These are phyloP conservation scores for Chloroclysta siterata DNA, from an alignment of 2,888 invertebrate genomes.

Conservation along the genomic window DNA sequence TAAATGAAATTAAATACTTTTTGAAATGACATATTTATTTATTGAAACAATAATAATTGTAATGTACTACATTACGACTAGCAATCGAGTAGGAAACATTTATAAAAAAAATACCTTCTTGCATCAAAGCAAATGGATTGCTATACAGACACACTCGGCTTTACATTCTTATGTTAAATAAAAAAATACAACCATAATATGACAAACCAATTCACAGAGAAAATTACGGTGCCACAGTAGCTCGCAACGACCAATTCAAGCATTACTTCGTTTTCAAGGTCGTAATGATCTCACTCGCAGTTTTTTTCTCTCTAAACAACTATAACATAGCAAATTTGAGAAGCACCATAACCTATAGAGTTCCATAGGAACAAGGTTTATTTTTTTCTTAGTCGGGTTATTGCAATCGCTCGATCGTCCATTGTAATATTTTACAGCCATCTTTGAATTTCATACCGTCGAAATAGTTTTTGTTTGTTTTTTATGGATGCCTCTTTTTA, in stretches of 20 bases:
- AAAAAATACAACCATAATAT: conserved; percentile 9
- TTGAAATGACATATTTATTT: too few species aligned
- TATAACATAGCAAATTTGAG: conserved; percentile 63
- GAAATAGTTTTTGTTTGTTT: conserved; percentile 54
- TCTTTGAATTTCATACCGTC: conserved; percentile 69
- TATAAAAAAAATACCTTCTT: too few species aligned
- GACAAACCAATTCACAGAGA: conserved; percentile 26
- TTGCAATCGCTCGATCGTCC: conserved; percentile 48
- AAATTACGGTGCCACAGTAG: conserved; percentile 28
- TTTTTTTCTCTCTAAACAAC: conserved; percentile 63
- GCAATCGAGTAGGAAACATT: too few species aligned
- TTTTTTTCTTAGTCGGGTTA: conserved; percentile 48
- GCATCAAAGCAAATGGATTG: too few species aligned
- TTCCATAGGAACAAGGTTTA: conserved; percentile 45
- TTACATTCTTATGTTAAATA: neutral
- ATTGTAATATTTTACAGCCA: conserved; percentile 54
- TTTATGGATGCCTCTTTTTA: conserved; percentile 58
- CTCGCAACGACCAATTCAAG: conserved; percentile 65
- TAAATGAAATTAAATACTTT: too few species aligned
- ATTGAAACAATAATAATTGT: too few species aligned
- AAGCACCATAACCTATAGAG: conserved; percentile 47
- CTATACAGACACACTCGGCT: too few species aligned
- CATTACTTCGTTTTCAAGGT: conserved; percentile 66
- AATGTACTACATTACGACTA: too few species aligned
- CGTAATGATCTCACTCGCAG: conserved; percentile 76